phyloP scores from a whole-genome alignment of 2,888 invertebrate genomes.

The Caenorhabditis japonica region DNA sequence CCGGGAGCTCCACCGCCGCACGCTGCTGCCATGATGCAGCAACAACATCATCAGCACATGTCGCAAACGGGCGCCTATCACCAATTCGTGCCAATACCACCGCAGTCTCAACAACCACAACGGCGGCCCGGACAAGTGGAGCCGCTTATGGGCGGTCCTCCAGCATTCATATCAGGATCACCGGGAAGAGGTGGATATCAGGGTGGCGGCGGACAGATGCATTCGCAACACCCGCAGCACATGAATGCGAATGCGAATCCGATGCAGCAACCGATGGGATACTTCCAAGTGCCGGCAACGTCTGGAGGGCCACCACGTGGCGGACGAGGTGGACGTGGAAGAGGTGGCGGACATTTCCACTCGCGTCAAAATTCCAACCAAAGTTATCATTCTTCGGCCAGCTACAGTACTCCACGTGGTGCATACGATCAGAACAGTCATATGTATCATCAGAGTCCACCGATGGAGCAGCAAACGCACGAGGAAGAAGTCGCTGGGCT shows the following conservation, averaged over 20 bases:
- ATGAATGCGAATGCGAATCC: no score
- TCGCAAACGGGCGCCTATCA: background rate
- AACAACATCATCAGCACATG: constrained; percentile 20
- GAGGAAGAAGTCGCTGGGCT: constrained; percentile 7
- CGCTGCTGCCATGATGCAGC: constrained; percentile 11
- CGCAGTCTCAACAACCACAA: background rate
- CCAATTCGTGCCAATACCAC: background rate
- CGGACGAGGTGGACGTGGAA: constrained; percentile 1
- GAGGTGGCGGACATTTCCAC: constrained; percentile 2
- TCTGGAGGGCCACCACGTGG: background rate
- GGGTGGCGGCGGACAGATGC: background rate
- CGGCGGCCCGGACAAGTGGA: constrained; percentile 20
- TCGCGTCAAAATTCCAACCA: constrained; percentile 48
- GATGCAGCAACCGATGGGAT: constrained; percentile 21
- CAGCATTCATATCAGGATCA: no score
- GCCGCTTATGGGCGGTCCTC: constrained; percentile 25
- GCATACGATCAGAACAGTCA: background rate
- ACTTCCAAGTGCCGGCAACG: constrained; percentile 1
- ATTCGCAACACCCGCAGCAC: background rate
- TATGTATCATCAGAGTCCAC: background rate
- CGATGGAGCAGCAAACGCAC: background rate
- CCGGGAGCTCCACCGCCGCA: constrained; percentile 20
- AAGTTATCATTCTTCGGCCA: constrained; percentile 21
- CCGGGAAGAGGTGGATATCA: constrained; percentile 20
- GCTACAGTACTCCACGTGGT: constrained; percentile 14